Conservation (phyloP, 35 echinoderm and acorn worm genomes). For the Hemicentrotus pulcherrimus region DNA sequence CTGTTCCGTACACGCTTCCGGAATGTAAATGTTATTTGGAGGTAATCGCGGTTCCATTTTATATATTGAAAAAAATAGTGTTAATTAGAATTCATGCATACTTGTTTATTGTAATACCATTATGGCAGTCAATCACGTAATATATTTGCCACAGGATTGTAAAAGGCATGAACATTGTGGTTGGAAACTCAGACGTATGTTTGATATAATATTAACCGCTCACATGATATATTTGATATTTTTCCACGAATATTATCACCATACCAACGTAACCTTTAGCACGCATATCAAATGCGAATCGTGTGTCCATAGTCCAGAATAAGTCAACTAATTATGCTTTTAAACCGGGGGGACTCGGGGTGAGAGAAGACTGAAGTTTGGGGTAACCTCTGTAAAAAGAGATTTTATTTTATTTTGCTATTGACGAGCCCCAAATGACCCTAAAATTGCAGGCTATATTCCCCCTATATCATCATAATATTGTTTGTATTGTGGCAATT, state of each 20-base stretch:
- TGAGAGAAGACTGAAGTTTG: neutral
- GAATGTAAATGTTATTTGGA: no score
- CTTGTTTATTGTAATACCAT: neutral
- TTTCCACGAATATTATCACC: neutral
- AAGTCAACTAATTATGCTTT: neutral
- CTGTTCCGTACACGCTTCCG: no score
- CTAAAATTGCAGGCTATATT: neutral
- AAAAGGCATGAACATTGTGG: neutral
- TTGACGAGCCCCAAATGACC: neutral
- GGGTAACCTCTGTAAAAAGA: neutral
- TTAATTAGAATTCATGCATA: neutral
- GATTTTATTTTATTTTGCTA: neutral
- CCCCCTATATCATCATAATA: neutral
- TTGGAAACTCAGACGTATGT: neutral
- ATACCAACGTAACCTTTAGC: neutral
- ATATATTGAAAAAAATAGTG: neutral
- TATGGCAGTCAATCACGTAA: neutral
- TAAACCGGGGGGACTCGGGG: neutral
- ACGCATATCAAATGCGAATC: neutral
- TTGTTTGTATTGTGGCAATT: neutral
- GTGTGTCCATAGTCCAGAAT: neutral
- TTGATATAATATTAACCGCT: neutral
- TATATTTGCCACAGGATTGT: neutral
- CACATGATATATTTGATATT: neutral
- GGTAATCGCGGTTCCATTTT: no score